Evolutionary conservation across 2,113 vertebrate species (phyloP).

Genomic region (Spermophilus dauricus): DNA sequence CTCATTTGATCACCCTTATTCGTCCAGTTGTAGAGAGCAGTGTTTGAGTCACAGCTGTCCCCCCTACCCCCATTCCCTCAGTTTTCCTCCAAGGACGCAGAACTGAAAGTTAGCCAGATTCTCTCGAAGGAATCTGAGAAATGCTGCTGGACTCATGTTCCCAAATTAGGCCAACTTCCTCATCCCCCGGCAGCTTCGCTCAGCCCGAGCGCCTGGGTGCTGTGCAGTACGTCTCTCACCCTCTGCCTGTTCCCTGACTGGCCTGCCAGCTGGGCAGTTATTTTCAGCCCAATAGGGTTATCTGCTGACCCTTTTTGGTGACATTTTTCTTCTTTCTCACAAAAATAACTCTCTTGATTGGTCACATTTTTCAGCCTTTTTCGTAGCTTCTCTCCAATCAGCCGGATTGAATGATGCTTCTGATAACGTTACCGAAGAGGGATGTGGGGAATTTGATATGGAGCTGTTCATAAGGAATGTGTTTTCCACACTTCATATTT

Average conservation of each 20-base stretch:
- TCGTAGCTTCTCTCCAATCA: conserved; percentile 71
- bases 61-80: not conserved
- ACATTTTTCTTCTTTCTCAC: conserved; percentile 88
- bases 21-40: conserved; percentile 77
- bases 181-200: conserved; percentile 83
- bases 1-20: conserved; percentile 52
- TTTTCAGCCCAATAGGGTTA: conserved; percentile 93
- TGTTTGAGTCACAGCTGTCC: conserved; percentile 83
- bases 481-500: conserved; percentile 75
- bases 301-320: conserved; percentile 89
- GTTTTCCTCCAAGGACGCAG: conserved; percentile 86
- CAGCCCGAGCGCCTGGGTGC: conserved; percentile 83
- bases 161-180: conserved; percentile 97
- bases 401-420: conserved; percentile 62
- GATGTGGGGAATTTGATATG: conserved; percentile 66
- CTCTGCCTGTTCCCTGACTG: conserved; percentile 80
- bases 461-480: conserved; percentile 80
- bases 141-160: conserved; percentile 94
- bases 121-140: conserved; percentile 91
- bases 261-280: conserved; percentile 88
- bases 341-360: conserved; percentile 92
- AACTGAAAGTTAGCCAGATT: conserved; percentile 89
- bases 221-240: conserved; percentile 73
- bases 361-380: conserved; percentile 90
- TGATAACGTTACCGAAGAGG: conserved; percentile 60